Percentiles rank a stretch among this genome's conserved stretches.
Conservation (phyloP, 2,797 vertebrate species). For the Cryptoblepharus egeriae region DNA sequence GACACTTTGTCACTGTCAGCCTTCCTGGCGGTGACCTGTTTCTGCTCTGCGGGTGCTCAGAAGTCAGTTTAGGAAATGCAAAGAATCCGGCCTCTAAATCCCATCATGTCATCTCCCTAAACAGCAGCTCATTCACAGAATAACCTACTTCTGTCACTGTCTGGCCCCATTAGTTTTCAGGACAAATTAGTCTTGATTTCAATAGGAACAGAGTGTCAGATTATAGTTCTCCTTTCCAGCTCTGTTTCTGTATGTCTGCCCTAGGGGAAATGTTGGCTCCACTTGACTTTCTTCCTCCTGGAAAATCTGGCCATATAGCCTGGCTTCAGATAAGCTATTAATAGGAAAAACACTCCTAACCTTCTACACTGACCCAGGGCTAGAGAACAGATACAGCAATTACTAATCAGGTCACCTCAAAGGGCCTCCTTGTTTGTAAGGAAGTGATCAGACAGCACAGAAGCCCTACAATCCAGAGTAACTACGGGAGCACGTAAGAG, state of each 20-base stretch:
- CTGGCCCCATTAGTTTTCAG: constrained; percentile 24
- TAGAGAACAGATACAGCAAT: background rate
- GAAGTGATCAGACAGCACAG: too few relatives aligned
- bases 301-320: background rate
- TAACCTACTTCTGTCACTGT: constrained; percentile 49
- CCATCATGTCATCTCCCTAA: constrained; percentile 32
- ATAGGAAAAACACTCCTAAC: background rate
- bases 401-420: too few relatives aligned
- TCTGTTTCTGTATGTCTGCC: background rate
- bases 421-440: too few relatives aligned
- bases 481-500: too few relatives aligned
- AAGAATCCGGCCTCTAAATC: constrained; percentile 51
- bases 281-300: background rate
- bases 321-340: background rate
- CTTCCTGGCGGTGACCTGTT: constrained; percentile 69
- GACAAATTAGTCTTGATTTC: constrained; percentile 36
- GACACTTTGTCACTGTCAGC: constrained; percentile 85
- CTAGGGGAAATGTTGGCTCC: background rate
- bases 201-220: constrained; percentile 16
- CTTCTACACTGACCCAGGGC: background rate
- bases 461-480: too few relatives aligned
- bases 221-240: background rate
- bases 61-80: constrained; percentile 46
- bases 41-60: constrained; percentile 39
- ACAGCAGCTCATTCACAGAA: constrained; percentile 37